Percentiles rank a stretch among this genome's conserved stretches.
Evolutionary conservation across 2,888 invertebrate species (phyloP).

Genomic region (Lithophane ornitopus): DNA sequence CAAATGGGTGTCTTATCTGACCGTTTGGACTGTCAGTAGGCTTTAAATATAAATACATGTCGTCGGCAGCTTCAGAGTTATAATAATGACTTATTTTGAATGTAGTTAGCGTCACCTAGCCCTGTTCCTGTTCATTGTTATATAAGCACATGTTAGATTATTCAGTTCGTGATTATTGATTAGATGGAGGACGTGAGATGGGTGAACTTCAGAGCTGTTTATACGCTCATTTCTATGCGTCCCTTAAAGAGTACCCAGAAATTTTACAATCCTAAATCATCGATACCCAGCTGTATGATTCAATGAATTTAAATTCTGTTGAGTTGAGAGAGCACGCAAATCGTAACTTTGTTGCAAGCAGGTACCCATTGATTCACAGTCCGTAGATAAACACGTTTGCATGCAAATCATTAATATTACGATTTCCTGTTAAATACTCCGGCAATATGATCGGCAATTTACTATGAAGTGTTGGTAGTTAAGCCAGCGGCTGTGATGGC

Average conservation of each 20-base stretch:
- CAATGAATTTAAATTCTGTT: slow-evolving; percentile 43
- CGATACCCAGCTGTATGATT: slow-evolving; percentile 32
- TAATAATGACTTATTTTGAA: slow-evolving; percentile 67
- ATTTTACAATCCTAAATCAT: slow-evolving; percentile 41
- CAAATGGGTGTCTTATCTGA: slow-evolving; percentile 81
- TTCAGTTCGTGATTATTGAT: slow-evolving; percentile 71
- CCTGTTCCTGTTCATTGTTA: slow-evolving; percentile 69
- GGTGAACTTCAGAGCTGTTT: slow-evolving; percentile 51
- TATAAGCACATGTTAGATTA: slow-evolving; percentile 63
- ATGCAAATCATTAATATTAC: slow-evolving; percentile 63
- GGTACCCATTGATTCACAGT: slow-evolving; percentile 35
- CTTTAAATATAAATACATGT: slow-evolving; percentile 65
- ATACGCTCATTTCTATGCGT: slow-evolving; percentile 55
- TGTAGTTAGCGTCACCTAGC: slow-evolving; percentile 62
- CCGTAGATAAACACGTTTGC: slow-evolving; percentile 44
- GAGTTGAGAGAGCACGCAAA: slow-evolving; percentile 28
- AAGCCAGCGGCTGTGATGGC: slow-evolving; percentile 59
- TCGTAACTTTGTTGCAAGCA: slow-evolving; percentile 44
- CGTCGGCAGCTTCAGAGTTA: slow-evolving; percentile 60
- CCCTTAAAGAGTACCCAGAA: slow-evolving; percentile 33
- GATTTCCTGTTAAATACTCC: slow-evolving; percentile 67
- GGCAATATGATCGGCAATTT: slow-evolving; percentile 65
- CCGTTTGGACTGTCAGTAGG: slow-evolving; percentile 75
- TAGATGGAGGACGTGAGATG: slow-evolving; percentile 63
- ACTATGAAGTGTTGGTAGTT: slow-evolving; percentile 56